These are phyloP conservation scores for Reticulitermes lucifugus DNA, from an alignment of 2,888 invertebrate species.

Conservation along the genomic window DNA sequence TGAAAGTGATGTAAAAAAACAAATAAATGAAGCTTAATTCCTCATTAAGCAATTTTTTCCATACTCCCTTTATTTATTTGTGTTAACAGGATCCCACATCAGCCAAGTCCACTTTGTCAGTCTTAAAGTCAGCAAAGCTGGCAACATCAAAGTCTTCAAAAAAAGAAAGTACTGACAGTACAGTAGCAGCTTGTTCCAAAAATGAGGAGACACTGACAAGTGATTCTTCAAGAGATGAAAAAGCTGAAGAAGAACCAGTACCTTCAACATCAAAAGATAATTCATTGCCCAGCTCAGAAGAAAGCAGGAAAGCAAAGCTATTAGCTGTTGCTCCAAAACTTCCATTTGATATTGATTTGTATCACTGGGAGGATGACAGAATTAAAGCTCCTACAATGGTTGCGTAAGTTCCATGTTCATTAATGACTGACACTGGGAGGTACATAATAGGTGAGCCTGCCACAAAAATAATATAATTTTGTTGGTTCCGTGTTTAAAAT, in stretches of 20 bases:
- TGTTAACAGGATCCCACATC: conserved; percentile 55
- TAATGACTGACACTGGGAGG: too few relatives aligned
- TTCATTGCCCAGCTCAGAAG: neutral
- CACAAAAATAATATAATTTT: too few relatives aligned
- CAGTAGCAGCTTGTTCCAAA: neutral
- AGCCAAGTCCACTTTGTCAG: conserved; percentile 45
- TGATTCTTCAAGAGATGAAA: neutral
- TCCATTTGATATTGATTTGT: conserved; percentile 66
- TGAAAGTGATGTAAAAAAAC: too few relatives aligned
- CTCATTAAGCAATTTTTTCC: too few relatives aligned
- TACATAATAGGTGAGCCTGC: too few relatives aligned
- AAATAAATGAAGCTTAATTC: too few relatives aligned
- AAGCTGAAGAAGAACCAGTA: conserved; percentile 29
- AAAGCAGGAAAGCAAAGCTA: conserved; percentile 58
- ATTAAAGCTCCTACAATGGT: conserved; percentile 62
- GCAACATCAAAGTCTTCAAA: neutral
- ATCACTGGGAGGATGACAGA: conserved; percentile 66
- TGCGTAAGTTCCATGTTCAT: conserved; percentile 57
- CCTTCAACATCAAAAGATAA: conserved; percentile 47
- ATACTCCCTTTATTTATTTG: neutral
- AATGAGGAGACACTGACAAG: neutral
- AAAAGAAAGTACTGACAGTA: neutral
- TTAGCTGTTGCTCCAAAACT: conserved; percentile 63
- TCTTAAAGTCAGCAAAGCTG: neutral
- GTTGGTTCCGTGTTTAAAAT: too few relatives aligned